These are phyloP conservation scores for Apistogramma diplotaenia DNA, from an alignment of 2,113 vertebrate species.

Conservation along the genomic window DNA sequence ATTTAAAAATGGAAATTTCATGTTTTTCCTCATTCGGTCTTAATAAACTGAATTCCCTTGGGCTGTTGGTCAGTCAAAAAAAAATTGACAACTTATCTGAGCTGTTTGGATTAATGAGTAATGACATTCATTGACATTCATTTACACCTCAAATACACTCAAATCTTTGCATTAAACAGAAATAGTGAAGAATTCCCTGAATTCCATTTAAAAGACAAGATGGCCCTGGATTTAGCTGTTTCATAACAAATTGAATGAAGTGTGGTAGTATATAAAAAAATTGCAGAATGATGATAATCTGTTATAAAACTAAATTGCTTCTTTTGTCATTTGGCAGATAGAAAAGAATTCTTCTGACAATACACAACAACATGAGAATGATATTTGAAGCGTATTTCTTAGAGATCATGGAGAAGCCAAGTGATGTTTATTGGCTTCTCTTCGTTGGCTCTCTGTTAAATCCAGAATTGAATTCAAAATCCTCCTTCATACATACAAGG, in stretches of 20 bases:
- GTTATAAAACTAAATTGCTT: conserved; percentile 4
- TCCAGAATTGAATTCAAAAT: no score
- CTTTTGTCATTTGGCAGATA: not conserved
- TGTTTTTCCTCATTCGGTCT: not conserved
- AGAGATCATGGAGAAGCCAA: not conserved
- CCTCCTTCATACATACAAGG: no score
- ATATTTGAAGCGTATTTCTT: not conserved
- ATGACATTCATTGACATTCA: not conserved
- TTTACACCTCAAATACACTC: not conserved
- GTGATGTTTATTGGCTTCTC: no score
- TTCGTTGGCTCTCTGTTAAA: no score
- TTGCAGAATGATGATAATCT: conserved; percentile 8
- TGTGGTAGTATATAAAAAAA: not conserved
- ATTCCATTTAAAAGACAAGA: not conserved
- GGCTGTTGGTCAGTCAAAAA: not conserved
- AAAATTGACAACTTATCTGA: not conserved
- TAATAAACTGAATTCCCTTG: not conserved
- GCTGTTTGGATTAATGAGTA: not conserved
- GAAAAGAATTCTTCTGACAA: not conserved
- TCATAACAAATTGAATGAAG: not conserved
- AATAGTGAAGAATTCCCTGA: not conserved
- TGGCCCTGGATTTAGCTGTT: not conserved
- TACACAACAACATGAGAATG: not conserved
- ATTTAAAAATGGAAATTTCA: not conserved
- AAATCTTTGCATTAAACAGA: not conserved